Evolutionary conservation across 2,113 vertebrate species (phyloP), one percentile per base, ranked within the genome.

Genomic region (Centropristis striata): DNA sequence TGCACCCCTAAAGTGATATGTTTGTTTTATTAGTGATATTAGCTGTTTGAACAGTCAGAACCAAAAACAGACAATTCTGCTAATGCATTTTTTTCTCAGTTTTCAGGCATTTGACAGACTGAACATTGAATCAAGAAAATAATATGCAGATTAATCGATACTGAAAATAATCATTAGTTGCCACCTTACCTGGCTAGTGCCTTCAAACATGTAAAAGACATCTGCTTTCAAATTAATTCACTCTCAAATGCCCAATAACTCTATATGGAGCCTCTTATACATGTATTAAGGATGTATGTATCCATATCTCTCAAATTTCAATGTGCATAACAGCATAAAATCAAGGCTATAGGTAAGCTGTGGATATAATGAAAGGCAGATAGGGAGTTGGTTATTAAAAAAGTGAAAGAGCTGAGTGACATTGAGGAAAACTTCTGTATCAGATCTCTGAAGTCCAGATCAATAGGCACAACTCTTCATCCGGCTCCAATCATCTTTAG

Each of bases 401-500:
- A 50, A 50, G 23, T 10, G 0, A 46, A 63, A 59, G 15, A 49
- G 23, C 39, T 73, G 18, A 65, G 20, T 25, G 59, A 41, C 71
- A 75, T 63, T 49, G 42, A 83, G 47, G 32, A 42, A 55, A 75
- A 53, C 21, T 42, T 64, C 28, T 46, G 18, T 46, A 60, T 53
- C 53, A 54, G 18, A 28, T 46, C 18, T 61, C 32, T 23, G 16
- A 28, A 60, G 1, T 42, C 20, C 12, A 41, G n/a, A 57, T 54
- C 59, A 67, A 36, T 41, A 41, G 18, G 23, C 57, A 27, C 13
- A 58, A 14, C 27, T 72, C 36, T 41, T 71, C 16, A 75, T 76
- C 41, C 51, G 75, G 32, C 68, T 51, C 65, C 55, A 69, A 42
- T 75, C 50, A 66, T 49, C 25, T 64, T 51, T 71, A 71, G 83